Evolutionary conservation across 2,113 vertebrate species (phyloP).

Genomic region (Crotalus viridis): DNA sequence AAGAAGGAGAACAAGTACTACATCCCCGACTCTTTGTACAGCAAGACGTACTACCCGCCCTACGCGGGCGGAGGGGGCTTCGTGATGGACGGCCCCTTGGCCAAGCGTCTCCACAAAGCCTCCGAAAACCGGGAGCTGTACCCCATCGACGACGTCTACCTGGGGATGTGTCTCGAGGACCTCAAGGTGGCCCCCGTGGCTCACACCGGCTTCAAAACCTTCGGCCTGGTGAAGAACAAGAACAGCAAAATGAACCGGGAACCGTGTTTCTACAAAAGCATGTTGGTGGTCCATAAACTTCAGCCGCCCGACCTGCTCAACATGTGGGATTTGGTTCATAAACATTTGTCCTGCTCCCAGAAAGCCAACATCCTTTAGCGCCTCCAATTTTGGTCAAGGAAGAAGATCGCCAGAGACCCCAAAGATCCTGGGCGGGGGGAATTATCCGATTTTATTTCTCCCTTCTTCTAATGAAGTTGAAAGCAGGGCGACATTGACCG

Average conservation of each 20-base stretch:
- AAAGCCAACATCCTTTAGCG: constrained; percentile 82
- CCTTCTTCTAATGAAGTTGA: accelerated
- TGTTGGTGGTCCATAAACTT: constrained; percentile 97
- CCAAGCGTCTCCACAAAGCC: constrained; percentile 75
- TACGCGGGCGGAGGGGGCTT: constrained; percentile 95
- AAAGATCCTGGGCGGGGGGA: background rate
- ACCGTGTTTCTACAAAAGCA: constrained; percentile 89
- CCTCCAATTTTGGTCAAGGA: background rate
- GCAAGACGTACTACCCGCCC: constrained; percentile 85
- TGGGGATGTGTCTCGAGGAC: constrained; percentile 94
- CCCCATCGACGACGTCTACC: constrained; percentile 93
- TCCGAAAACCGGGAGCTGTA: constrained; percentile 86
- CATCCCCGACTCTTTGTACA: constrained; percentile 82
- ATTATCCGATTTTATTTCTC: background rate
- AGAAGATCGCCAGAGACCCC: background rate
- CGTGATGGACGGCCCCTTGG: constrained; percentile 83
- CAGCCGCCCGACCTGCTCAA: constrained; percentile 81
- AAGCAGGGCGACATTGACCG: background rate
- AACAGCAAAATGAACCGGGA: constrained; percentile 91
- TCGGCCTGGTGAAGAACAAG: constrained; percentile 90
- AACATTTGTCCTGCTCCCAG: constrained; percentile 85
- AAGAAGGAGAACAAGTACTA: constrained; percentile 94
- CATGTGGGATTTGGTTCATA: constrained; percentile 93
- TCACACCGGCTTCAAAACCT: constrained; percentile 93
- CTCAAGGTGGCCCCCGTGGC: constrained; percentile 80